These are phyloP conservation scores for Euzetes globulus DNA, from an alignment of 2,888 invertebrate species.

Conservation along the genomic window DNA sequence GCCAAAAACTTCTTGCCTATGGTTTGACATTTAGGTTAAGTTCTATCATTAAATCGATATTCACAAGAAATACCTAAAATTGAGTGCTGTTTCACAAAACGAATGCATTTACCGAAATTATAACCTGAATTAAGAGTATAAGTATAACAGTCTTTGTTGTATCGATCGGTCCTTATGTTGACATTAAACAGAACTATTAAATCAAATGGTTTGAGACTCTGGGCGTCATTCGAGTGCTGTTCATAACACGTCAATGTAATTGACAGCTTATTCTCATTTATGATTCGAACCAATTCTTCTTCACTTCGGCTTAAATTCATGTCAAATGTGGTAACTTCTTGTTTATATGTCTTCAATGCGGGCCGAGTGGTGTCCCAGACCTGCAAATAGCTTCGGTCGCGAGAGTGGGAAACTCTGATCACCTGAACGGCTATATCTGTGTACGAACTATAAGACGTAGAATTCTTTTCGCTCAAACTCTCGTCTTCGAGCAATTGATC, in stretches of 20 bases:
- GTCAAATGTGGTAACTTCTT: not conserved
- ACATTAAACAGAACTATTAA: constrained; percentile 27
- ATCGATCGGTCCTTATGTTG: not conserved
- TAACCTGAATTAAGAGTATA: not conserved
- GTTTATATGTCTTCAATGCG: not conserved
- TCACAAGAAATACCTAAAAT: constrained; percentile 22
- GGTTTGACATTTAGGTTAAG: not conserved
- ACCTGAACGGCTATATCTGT: constrained; percentile 4
- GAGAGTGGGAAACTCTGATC: not conserved
- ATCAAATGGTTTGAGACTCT: constrained; percentile 25
- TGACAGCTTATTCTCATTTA: not conserved
- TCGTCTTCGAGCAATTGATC: not conserved
- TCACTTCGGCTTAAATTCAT: not conserved
- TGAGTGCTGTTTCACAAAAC: not conserved
- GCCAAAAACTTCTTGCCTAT: not conserved
- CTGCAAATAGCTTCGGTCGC: not conserved
- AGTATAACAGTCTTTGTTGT: not conserved
- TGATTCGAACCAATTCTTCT: not conserved
- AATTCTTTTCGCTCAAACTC: not conserved
- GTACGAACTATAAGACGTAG: not conserved
- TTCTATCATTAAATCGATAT: too few species aligned
- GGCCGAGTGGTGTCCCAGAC: constrained; percentile 20
- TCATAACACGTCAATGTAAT: constrained; percentile 18
- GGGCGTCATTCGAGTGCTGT: constrained; percentile 5
- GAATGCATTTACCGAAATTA: constrained; percentile 3